Evolutionary conservation across 2,797 vertebrate species (phyloP).

Genomic region (Serranus cabrilla): DNA sequence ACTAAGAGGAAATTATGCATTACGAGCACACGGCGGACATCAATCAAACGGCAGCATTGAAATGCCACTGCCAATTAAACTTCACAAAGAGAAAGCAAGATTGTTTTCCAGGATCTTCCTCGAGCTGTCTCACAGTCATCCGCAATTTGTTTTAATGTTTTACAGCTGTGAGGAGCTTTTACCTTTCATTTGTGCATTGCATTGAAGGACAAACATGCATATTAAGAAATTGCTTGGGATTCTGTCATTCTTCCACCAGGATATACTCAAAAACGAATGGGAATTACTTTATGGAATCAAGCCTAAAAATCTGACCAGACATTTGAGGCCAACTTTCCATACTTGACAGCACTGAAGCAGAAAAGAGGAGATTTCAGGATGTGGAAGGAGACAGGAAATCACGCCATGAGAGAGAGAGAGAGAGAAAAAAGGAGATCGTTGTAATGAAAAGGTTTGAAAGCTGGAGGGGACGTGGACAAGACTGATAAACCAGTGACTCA

Average conservation of each 20-base stretch:
- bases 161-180: background rate
- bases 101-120: conserved; percentile 1
- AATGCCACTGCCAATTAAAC: conserved; percentile 22
- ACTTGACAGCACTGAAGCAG: conserved; percentile 1
- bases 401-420: conserved; percentile 5
- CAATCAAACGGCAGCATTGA: conserved; percentile 1
- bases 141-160: background rate
- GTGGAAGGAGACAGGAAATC: conserved; percentile 6
- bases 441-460: conserved; percentile 43
- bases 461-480: conserved; percentile 30
- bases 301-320: background rate
- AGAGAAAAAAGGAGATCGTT: conserved; percentile 21
- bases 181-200: background rate
- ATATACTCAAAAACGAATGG: background rate
- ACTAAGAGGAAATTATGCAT: conserved; percentile 13
- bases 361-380: conserved; percentile 2
- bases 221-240: background rate
- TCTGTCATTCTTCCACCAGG: conserved; percentile 1
- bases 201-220: background rate
- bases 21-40: background rate
- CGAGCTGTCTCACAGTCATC: background rate
- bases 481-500: conserved; percentile 58
- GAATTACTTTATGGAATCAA: background rate
- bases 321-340: conserved; percentile 8
- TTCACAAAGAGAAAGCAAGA: background rate